Percentiles rank a stretch among this genome's conserved stretches.
Evolutionary conservation across 2,797 vertebrate species (phyloP).

Genomic region (Erethizon dorsatum): DNA sequence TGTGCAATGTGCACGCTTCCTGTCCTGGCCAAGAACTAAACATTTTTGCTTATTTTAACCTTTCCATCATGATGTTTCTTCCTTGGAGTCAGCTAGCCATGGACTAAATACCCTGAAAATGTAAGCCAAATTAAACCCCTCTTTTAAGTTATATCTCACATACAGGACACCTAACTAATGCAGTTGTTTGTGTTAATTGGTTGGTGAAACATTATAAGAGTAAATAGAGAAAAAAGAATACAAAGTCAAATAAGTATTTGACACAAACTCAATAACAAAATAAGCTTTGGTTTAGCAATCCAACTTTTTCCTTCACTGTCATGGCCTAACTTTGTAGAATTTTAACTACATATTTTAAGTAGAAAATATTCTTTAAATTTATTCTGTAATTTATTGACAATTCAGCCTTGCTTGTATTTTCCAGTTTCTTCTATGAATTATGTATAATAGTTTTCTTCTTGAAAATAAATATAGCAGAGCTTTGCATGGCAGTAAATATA

Average conservation of each 20-base stretch:
- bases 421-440: conserved; percentile 29
- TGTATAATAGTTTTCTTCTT: not conserved
- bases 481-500: not conserved
- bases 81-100: not conserved
- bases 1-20: not conserved
- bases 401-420: conserved; percentile 28
- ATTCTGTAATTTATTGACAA: conserved; percentile 30
- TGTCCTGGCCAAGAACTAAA: not conserved
- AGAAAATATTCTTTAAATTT: not conserved
- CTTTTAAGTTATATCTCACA: not conserved
- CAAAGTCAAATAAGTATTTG: not conserved
- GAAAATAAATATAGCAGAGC: not conserved
- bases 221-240: not conserved
- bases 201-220: not conserved
- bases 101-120: not conserved
- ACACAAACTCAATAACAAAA: not conserved
- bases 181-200: not conserved
- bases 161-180: not conserved
- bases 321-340: not conserved
- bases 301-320: not conserved
- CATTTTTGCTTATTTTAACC: not conserved
- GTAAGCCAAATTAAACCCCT: not conserved
- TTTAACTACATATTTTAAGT: not conserved
- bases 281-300: not conserved
- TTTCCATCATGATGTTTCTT: not conserved